Evolutionary conservation across 1,140 invertebrate genomes (phyloP).

Genomic region (Nymphalis io): DNA sequence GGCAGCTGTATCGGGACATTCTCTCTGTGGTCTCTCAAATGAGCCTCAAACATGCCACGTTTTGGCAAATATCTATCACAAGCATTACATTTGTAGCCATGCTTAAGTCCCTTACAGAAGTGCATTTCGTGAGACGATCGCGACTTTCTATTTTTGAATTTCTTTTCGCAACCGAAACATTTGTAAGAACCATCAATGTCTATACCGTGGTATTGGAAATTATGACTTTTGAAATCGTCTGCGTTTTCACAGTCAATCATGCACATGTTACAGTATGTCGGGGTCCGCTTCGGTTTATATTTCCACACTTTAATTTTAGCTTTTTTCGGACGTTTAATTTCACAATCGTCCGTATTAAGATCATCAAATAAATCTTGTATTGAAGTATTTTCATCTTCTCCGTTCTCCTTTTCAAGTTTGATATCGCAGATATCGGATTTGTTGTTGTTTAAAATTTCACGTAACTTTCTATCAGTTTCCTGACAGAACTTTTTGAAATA

Average conservation of each 20-base stretch:
- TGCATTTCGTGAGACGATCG: conserved; percentile 59
- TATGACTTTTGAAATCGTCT: conserved; percentile 52
- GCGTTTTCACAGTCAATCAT: conserved; percentile 48
- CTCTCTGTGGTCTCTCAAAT: conserved; percentile 59
- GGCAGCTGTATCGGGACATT: conserved; percentile 49
- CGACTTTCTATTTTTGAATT: conserved; percentile 55
- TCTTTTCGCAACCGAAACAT: conserved; percentile 70
- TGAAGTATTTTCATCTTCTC: conserved; percentile 6
- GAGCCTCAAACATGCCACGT: conserved; percentile 57
- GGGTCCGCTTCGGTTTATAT: conserved; percentile 47
- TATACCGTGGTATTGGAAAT: conserved; percentile 56
- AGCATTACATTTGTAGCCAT: conserved; percentile 62
- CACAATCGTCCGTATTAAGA: neutral
- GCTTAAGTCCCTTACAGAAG: conserved; percentile 65
- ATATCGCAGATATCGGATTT: neutral
- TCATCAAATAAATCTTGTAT: neutral
- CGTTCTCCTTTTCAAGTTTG: conserved; percentile 11
- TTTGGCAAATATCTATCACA: conserved; percentile 58
- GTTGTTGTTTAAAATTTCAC: conserved; percentile 36
- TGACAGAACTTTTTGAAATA: conserved; percentile 57
- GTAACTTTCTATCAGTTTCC: conserved; percentile 52
- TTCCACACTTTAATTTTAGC: conserved; percentile 38
- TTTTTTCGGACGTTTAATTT: conserved; percentile 30
- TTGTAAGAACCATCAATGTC: conserved; percentile 55
- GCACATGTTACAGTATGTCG: conserved; percentile 64